A percentile compares a stretch with the other conserved stretches of the same genome.
phyloP scores from a whole-genome alignment of 2,888 invertebrate genomes.

The Drosophila barbarae region DNA sequence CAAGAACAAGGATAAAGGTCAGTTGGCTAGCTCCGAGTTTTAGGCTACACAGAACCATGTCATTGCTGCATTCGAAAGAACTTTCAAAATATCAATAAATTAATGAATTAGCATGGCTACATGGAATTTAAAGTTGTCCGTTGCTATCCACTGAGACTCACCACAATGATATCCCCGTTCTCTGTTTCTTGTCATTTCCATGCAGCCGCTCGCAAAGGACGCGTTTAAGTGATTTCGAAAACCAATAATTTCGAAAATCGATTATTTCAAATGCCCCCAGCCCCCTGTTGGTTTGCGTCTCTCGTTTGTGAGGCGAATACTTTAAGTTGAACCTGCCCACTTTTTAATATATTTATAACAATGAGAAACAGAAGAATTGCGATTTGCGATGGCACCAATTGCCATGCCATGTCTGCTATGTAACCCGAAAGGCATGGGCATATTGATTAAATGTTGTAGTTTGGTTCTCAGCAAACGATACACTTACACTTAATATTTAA shows the following conservation, averaged over 20 bases:
- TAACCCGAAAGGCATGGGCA: conserved; percentile 52
- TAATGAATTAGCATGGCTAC: not conserved
- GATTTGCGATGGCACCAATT: conserved; percentile 32
- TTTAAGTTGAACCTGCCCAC: conserved; percentile 53
- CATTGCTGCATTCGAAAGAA: not conserved
- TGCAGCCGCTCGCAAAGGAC: conserved; percentile 79
- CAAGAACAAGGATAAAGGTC: conserved; percentile 81
- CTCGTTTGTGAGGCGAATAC: conserved; percentile 30
- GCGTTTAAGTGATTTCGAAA: conserved; percentile 74
- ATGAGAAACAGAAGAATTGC: conserved; percentile 21
- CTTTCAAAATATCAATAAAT: not conserved
- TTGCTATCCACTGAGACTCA: not conserved
- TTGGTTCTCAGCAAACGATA: conserved; percentile 61
- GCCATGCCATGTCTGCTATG: conserved; percentile 42
- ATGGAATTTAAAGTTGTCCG: not conserved
- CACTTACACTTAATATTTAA: conserved; percentile 43
- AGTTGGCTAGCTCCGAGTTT: conserved; percentile 75
- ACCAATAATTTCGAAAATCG: conserved; percentile 48
- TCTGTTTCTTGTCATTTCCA: conserved; percentile 27
- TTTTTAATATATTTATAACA: conserved; percentile 46
- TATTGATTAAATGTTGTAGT: conserved; percentile 58
- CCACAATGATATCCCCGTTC: conserved; percentile 2
- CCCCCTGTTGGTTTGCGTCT: conserved; percentile 70
- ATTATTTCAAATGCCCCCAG: conserved; percentile 47
- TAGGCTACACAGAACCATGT: not conserved